Evolutionary conservation across 2,797 vertebrate genomes (phyloP), one percentile per base, ranked within the genome.

Genomic region (Chaetodon trifasciatus): DNA sequence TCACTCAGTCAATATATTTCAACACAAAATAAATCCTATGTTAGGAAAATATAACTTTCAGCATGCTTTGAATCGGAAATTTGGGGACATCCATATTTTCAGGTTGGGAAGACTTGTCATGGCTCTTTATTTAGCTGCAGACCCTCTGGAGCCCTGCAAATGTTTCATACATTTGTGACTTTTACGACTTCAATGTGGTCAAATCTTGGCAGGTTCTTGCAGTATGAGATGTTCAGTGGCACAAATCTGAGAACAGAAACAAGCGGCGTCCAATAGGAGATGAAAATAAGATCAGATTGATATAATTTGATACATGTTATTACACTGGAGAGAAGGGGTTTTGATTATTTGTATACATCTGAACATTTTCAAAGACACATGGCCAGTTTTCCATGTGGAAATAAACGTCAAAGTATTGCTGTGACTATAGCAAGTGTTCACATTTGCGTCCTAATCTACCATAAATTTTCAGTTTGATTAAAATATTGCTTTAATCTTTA

Each of bases 121-220:
- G 46, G 52, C 42, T 71, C 78, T 82, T 52, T 74, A 72, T 81
- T 76, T 63, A 85, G 77, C 76, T 72, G 61, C 70, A 84, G 77
- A 85, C 82, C 61, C 61, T 70, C 40, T 44, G 73, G 82, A 87
- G 78, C 73, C 69, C 37, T 57, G 28, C 12, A n/a, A 2, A 44
- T 37, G 17, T 79, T 78, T 72, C 65, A 81, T 63, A 81, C 75
- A 70, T 84, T 81, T 79, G 82, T 53, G 72, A 79, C 73, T 80
- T 81, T 82, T 76, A 87, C 7, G 56, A 81, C 81, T 83, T 81
- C 35, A 70, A 56, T 75, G 66, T 68, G 46, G 46, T 73, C 35
- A 75, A 64, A 70, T 82, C 63, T 78, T 76, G 53, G 61, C 74
- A 71, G 49, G 49, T 70, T 78, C 65, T 24, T 47, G 37, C 28